Base-by-base conservation (phyloP, 53 echinoderm and acorn worm species). In the Arbacia lixula region DNA sequence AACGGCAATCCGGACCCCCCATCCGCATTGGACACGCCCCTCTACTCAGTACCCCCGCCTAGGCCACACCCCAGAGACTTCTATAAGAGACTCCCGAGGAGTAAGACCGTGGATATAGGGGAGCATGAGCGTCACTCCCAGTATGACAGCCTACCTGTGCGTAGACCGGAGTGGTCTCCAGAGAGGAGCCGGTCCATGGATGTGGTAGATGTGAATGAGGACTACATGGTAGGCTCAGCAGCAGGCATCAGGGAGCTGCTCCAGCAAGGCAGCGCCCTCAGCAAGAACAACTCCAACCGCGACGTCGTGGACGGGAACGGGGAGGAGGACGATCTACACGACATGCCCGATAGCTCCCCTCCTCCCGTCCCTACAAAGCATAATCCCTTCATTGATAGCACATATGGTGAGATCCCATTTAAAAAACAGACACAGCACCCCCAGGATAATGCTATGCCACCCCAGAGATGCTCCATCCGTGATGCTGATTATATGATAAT, bases 271-370 rank as follows among this genome's bases (percentile, higher is more conserved):
- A 50, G 26, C 46, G 51, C 46, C 29, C 28, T 43, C 43, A 43
- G 27, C 43, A 14, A 10, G 8, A 57, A 57, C 22, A 21, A 57
- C 5, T 10, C 49, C 49, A 46, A 10, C 14, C 40, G 43, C 43
- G 69, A 69, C 26, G 43, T 42, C 43, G 69, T 42, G 69, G 43
- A 69, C 43, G 43, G 43, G 50, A 43, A 58, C 24, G 33, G 56
- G n/a, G 78, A 58, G 21, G 24, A 37, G 40, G 82, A 81, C 49
- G 31, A 81, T 27, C 39, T 81, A 25, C 63, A 81, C 30, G 82
- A 81, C 46, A 81, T 81, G 82, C 82, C 82, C 12, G 82, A 81
- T 0, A 46, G n/a, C 8, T 63, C 82, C 16, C 82, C 82, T 28
- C 82, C 82, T 52, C 82, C 82, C 21, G 82, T 81, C 19, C 82